phyloP scores from a whole-genome alignment of 2,888 invertebrate species.

The Agriopis marginaria region DNA sequence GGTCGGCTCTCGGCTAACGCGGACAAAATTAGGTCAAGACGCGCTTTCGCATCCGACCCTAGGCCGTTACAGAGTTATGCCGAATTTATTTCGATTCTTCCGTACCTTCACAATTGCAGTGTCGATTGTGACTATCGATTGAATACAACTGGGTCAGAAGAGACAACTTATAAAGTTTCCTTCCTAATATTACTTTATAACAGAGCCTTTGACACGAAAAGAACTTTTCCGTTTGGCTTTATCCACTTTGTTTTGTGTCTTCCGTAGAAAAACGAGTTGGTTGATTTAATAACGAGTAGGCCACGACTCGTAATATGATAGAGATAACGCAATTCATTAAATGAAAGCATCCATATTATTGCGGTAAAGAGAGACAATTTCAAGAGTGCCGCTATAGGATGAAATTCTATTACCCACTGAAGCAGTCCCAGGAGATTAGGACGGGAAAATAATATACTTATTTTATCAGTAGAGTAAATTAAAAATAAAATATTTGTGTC shows the following conservation, averaged over 20 bases:
- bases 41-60: conserved; percentile 53
- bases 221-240: conserved; percentile 28
- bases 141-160: conserved; percentile 24
- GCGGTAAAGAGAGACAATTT: conserved; percentile 47
- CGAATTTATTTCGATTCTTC: conserved; percentile 59
- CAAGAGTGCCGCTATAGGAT: conserved; percentile 56
- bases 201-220: conserved; percentile 23
- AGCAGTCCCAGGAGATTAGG: conserved; percentile 51
- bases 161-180: conserved; percentile 22
- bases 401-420: conserved; percentile 60
- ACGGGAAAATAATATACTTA: conserved; percentile 59
- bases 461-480: conserved; percentile 58
- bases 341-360: conserved; percentile 40
- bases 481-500: conserved; percentile 57
- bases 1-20: conserved; percentile 58
- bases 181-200: conserved; percentile 20
- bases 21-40: conserved; percentile 73
- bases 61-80: conserved; percentile 61
- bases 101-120: conserved; percentile 20
- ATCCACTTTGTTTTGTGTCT: conserved; percentile 32
- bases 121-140: conserved; percentile 24
- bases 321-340: conserved; percentile 40
- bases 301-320: conserved; percentile 25
- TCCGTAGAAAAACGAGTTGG: conserved; percentile 29
- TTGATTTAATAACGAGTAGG: conserved; percentile 33